These are phyloP conservation scores for Drosophila simulans DNA, from an alignment of 1,140 invertebrate species.

Conservation along the genomic window DNA sequence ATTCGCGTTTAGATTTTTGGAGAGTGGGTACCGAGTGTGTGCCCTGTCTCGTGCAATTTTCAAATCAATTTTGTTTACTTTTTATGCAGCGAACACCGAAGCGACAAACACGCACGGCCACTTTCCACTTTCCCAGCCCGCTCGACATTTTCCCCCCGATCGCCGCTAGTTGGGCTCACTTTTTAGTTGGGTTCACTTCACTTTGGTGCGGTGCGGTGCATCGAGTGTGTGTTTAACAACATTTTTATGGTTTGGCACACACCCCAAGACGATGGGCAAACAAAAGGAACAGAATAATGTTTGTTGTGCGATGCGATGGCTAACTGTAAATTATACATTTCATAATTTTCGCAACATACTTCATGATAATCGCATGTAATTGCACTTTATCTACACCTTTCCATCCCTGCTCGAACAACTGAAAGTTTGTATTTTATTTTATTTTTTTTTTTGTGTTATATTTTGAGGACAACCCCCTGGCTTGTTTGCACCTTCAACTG, in stretches of 20 bases:
- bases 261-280: slow-evolving; percentile 66
- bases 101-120: slow-evolving; percentile 71
- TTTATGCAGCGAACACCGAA: slow-evolving; percentile 61
- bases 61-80: slow-evolving; percentile 84
- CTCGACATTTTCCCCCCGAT: slow-evolving; percentile 6
- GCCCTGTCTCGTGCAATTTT: slow-evolving; percentile 71
- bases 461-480: slow-evolving; percentile 11
- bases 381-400: slow-evolving; percentile 84
- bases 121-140: slow-evolving; percentile 35
- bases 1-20: slow-evolving; percentile 13
- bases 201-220: slow-evolving; percentile 18
- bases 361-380: slow-evolving; percentile 84
- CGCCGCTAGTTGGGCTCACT: background rate
- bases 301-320: slow-evolving; percentile 30
- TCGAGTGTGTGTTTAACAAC: slow-evolving; percentile 75
- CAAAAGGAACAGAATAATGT: slow-evolving; percentile 16
- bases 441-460: background rate
- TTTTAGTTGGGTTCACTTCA: background rate
- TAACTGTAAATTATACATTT: slow-evolving; percentile 85
- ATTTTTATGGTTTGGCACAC: slow-evolving; percentile 84
- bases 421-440: slow-evolving; percentile 10
- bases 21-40: slow-evolving; percentile 42
- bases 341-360: slow-evolving; percentile 84
- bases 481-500: slow-evolving; percentile 37
- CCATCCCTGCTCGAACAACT: slow-evolving; percentile 76